These are phyloP conservation scores for Conomelus anceps DNA, from an alignment of 2,888 invertebrate genomes.

Conservation along the genomic window DNA sequence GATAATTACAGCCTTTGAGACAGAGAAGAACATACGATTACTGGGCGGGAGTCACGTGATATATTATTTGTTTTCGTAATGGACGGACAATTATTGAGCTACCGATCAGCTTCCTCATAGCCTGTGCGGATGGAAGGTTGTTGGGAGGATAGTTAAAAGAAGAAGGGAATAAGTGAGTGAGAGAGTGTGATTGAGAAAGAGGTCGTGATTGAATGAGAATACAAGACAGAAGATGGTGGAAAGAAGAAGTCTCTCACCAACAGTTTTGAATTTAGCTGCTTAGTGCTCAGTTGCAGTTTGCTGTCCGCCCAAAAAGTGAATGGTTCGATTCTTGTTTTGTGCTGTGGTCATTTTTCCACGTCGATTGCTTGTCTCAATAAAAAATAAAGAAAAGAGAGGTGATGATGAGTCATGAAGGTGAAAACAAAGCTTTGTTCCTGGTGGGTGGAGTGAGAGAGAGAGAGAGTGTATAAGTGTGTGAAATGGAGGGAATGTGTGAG, in stretches of 20 bases:
- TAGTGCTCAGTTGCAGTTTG: neutral
- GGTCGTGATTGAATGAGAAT: too few species aligned
- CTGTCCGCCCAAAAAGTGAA: neutral
- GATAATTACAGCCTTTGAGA: neutral
- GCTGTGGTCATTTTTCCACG: neutral
- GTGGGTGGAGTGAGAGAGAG: neutral
- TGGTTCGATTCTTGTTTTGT: neutral
- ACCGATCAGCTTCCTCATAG: neutral
- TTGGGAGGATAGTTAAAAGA: neutral
- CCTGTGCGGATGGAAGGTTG: neutral
- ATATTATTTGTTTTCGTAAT: neutral
- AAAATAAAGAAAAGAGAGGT: neutral
- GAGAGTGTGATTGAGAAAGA: neutral
- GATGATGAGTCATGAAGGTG: neutral
- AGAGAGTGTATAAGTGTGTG: neutral
- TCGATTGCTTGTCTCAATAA: neutral
- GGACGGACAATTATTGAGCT: neutral
- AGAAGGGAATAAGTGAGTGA: neutral
- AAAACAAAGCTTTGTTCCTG: neutral
- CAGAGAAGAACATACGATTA: neutral
- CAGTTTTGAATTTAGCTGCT: neutral
- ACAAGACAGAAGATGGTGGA: neutral
- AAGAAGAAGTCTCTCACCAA: neutral
- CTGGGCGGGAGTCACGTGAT: neutral
- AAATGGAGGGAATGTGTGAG: neutral